These are phyloP conservation scores for Melanerpes aurifrons DNA, from an alignment of 2,113 vertebrate genomes.

Conservation along the genomic window DNA sequence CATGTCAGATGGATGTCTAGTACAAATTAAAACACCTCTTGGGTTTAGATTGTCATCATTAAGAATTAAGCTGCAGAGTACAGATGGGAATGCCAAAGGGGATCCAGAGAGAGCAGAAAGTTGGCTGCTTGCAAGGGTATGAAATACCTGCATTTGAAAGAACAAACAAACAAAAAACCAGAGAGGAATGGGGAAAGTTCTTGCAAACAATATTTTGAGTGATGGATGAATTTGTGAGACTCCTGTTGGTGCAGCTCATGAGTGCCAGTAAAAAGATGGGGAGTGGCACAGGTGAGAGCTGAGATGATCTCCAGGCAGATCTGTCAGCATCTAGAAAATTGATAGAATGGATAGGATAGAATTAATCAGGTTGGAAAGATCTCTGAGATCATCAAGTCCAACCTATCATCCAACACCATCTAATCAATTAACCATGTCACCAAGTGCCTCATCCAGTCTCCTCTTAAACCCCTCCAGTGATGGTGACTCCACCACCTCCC, in stretches of 20 bases:
- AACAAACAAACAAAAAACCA: not conserved
- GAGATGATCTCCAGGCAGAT: not conserved
- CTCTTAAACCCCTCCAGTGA: too few relatives aligned
- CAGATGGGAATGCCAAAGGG: not conserved
- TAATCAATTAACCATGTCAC: too few relatives aligned
- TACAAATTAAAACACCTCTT: not conserved
- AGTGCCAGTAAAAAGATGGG: not conserved
- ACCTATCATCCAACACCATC: too few relatives aligned
- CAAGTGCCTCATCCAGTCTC: too few relatives aligned
- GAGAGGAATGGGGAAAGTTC: not conserved
- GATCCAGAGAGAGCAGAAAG: not conserved
- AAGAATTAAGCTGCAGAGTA: not conserved
- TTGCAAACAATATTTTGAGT: not conserved
- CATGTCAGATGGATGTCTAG: not conserved
- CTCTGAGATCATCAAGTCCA: too few relatives aligned
- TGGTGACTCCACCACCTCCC: too few relatives aligned
- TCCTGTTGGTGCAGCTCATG: not conserved
- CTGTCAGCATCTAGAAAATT: not conserved
- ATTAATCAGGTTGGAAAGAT: too few relatives aligned
- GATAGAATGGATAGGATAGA: too few relatives aligned
- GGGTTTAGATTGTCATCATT: not conserved
- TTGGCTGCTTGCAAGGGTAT: not conserved
- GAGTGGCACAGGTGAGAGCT: not conserved
- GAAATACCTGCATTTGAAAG: not conserved
- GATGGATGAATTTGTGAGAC: not conserved